A percentile compares a stretch with the other conserved stretches of the same genome.
Evolutionary conservation across 64 coral and sea anemone species (phyloP).

Genomic region (Trachythela sp.): DNA sequence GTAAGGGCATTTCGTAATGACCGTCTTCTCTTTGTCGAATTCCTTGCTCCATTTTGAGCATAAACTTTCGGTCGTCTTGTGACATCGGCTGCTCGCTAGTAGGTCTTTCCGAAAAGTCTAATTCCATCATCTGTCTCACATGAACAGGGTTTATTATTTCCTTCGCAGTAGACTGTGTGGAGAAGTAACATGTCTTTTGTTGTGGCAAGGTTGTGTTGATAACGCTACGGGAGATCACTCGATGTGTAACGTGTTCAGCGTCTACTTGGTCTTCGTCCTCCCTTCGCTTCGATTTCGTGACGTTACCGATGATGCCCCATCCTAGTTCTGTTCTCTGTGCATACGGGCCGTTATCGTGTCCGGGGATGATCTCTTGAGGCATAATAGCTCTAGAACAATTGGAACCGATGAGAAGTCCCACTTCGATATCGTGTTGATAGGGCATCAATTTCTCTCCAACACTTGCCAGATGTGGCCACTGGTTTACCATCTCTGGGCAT

Average conservation of each 20-base stretch:
- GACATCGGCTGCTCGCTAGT: background rate
- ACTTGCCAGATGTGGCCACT: slow-evolving; percentile 40
- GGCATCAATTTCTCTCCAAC: slow-evolving; percentile 31
- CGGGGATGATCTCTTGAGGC: slow-evolving; percentile 44
- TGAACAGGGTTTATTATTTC: background rate
- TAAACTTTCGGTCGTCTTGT: background rate
- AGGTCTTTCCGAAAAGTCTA: background rate
- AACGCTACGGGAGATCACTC: background rate
- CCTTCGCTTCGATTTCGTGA: background rate
- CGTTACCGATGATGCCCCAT: slow-evolving; percentile 55
- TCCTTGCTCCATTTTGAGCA: background rate
- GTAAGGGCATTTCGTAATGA: background rate
- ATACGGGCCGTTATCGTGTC: slow-evolving; percentile 28
- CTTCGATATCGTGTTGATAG: slow-evolving; percentile 13
- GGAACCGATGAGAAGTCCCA: slow-evolving; percentile 45
- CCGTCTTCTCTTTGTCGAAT: background rate
- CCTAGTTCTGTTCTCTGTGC: slow-evolving; percentile 39
- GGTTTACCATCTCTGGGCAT: slow-evolving; percentile 21
- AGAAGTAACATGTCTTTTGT: background rate
- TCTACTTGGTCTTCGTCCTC: background rate
- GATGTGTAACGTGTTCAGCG: background rate
- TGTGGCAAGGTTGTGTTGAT: background rate
- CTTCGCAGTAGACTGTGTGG: background rate
- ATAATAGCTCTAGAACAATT: slow-evolving; percentile 52
- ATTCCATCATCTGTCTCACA: background rate